These are phyloP conservation scores for Catajapyx aquilonaris DNA, from an alignment of 1,140 invertebrate species.

Conservation along the genomic window DNA sequence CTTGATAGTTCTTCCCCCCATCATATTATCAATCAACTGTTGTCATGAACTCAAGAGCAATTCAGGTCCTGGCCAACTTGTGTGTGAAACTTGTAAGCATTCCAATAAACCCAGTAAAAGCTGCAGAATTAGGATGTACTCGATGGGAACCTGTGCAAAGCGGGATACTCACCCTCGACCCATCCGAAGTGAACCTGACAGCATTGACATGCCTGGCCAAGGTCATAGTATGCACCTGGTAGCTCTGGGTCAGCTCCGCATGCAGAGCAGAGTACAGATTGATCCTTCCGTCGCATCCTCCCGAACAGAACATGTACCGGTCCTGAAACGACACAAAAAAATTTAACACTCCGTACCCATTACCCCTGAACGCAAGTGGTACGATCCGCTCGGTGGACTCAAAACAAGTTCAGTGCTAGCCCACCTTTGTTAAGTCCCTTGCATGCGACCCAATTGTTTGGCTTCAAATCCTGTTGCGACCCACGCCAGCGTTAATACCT, in stretches of 20 bases:
- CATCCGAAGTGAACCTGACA: slow-evolving; percentile 26
- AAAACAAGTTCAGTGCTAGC: neutral
- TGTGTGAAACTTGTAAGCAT: too few species aligned
- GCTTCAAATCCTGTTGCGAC: neutral
- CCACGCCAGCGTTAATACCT: slow-evolving; percentile 14
- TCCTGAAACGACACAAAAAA: slow-evolving; percentile 17
- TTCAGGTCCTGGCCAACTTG: too few species aligned
- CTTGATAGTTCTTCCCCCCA: too few species aligned
- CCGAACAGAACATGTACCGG: slow-evolving; percentile 27
- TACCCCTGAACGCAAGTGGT: neutral
- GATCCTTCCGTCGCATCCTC: slow-evolving; percentile 28
- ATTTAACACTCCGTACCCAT: neutral
- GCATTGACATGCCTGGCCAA: slow-evolving; percentile 24
- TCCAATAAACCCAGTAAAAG: too few species aligned
- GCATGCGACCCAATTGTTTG: neutral
- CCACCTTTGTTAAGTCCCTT: neutral
- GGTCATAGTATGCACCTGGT: slow-evolving; percentile 23
- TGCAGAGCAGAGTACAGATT: slow-evolving; percentile 26
- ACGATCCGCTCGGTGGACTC: neutral
- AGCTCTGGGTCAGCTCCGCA: slow-evolving; percentile 23
- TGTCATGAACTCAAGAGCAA: too few species aligned
- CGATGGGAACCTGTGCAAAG: too few species aligned
- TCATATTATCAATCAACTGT: too few species aligned
- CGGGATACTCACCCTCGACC: slow-evolving; percentile 19
- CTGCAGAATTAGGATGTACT: too few species aligned